Conservation (phyloP, 2,797 vertebrate species). For the Thaleichthys pacificus region DNA sequence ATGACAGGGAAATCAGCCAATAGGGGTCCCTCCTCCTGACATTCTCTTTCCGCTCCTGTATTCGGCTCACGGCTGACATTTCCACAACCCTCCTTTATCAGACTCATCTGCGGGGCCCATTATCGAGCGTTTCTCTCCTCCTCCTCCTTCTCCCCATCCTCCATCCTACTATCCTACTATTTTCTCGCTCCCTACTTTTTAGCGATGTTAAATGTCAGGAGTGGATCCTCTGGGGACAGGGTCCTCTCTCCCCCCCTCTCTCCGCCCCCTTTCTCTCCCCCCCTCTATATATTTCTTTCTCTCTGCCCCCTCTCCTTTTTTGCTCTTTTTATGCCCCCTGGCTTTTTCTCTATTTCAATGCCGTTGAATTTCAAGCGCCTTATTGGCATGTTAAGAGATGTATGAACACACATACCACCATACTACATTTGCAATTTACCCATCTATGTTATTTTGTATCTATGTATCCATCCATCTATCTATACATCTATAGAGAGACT, state of each 20-base stretch:
- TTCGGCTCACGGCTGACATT: conserved; percentile 53
- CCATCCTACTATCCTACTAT: background rate
- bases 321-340: background rate
- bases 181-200: background rate
- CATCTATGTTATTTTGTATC: too few species aligned
- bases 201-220: conserved; percentile 58
- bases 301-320: background rate
- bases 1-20: conserved; percentile 40
- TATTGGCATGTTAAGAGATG: too few species aligned
- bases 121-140: background rate
- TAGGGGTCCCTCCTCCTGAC: conserved; percentile 43
- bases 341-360: background rate
- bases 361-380: too few species aligned
- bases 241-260: conserved; percentile 5
- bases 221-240: conserved; percentile 44
- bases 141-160: background rate
- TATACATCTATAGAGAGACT: too few species aligned
- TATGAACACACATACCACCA: too few species aligned
- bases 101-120: conserved; percentile 13
- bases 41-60: conserved; percentile 34
- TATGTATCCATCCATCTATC: too few species aligned
- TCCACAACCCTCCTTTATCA: conserved; percentile 26
- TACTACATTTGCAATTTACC: too few species aligned
- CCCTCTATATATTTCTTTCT: background rate
- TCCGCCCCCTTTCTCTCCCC: background rate